phyloP scores from a whole-genome alignment of 2,113 vertebrate species.

The Sakesphorus luctuosus region DNA sequence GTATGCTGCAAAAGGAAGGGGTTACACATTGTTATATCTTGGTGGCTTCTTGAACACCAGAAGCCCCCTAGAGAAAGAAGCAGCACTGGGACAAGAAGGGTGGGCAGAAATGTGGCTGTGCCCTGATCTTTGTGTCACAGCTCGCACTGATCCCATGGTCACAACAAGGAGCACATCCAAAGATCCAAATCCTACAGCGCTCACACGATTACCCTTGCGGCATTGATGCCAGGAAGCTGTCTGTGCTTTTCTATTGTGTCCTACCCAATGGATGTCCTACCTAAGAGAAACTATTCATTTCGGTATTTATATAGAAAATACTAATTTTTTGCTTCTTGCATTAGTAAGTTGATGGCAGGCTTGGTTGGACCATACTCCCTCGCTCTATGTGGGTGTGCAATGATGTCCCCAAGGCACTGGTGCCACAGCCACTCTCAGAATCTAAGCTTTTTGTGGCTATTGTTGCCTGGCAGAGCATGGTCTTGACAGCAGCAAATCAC shows the following conservation, averaged over 20 bases:
- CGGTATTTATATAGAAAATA: neutral
- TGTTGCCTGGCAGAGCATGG: neutral
- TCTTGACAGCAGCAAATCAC: neutral
- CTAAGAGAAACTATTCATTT: neutral
- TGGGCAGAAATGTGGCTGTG: neutral
- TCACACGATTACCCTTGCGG: neutral
- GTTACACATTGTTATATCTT: fast-evolving
- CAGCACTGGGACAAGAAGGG: fast-evolving
- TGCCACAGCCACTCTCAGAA: neutral
- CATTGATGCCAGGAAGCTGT: neutral
- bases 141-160: fast-evolving
- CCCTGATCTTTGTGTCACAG: neutral
- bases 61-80: neutral
- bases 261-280: neutral
- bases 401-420: neutral
- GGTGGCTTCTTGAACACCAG: neutral
- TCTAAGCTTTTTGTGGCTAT: neutral
- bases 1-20: neutral
- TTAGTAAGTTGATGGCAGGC: neutral
- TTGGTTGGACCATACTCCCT: neutral
- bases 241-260: neutral
- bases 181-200: neutral
- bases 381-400: fast-evolving
- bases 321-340: fast-evolving
- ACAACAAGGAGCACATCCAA: neutral